Base-by-base conservation (phyloP, 1,140 invertebrate species). In the Lineus longissimus region DNA sequence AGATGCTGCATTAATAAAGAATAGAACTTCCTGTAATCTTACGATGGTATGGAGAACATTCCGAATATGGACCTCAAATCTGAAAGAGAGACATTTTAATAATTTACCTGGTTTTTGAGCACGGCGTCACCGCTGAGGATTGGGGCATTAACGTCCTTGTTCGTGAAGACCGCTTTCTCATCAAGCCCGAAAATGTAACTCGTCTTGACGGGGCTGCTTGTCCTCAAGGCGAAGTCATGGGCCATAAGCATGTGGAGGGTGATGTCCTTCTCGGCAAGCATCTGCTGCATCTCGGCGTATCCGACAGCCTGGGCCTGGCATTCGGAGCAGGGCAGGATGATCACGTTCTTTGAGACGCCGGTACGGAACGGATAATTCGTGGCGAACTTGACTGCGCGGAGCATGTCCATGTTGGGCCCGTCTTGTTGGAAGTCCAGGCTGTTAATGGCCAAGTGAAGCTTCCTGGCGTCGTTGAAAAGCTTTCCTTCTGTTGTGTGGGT, bases 331-430 rank as follows among this genome's bases (percentile, higher is more conserved):
- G 92, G 90, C 68, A 95, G 74, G 6, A 95, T 80, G 54, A 95
- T 83, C 60, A 95, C 88, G 1, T 88, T 91, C 74, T 92, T 93
- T 0, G 91, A 90, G 1, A 89, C 91, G 22, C 90, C 93, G 0
- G 90, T 85, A n/a, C 92, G 85, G 82, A 92, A 94, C 55, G 88
- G 86, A 19, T 95, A 83, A 54, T 86, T 83, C 1, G 89, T 86
- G 40, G 91, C 90, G 70, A 86, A 89, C 7, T 85, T 85, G 11
- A 95, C 85, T 2, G 92, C 93, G 22, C 82, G 84, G 71, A 93
- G 88, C 1, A 63, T 62, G 64, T 81, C 69, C 56, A 73, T 70
- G 25, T 67, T 56, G 4, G 47, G 30, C 19, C 66, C 60, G 11
- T 2, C 27, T 17, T 9, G 11, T 17, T 6, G 47, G 60, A 75